Evolutionary conservation across 2,888 invertebrate genomes (phyloP).

Genomic region (Chydorus sphaericus): DNA sequence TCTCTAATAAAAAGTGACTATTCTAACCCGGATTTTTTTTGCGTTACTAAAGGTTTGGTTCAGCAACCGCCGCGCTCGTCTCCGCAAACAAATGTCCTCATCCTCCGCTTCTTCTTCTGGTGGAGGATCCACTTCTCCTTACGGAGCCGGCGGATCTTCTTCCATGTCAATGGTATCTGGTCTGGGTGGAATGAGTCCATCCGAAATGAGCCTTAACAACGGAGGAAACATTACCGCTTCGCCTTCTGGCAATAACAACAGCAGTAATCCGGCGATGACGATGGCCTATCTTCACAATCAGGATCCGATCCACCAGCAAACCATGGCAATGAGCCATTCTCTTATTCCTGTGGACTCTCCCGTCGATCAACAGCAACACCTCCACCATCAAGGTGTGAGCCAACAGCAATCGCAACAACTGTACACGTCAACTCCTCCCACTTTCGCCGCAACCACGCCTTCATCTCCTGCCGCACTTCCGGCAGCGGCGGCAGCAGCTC

Average conservation of each 20-base stretch:
- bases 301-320: neutral
- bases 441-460: neutral
- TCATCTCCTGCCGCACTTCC: neutral
- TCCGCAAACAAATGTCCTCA: conserved; percentile 59
- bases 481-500: neutral
- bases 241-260: neutral
- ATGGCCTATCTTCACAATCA: neutral
- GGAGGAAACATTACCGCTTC: neutral
- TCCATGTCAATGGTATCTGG: neutral
- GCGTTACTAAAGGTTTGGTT: conserved; percentile 59
- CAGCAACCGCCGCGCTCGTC: conserved; percentile 83
- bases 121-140: neutral
- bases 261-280: neutral
- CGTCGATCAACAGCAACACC: neutral
- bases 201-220: neutral
- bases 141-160: neutral
- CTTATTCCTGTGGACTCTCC: neutral
- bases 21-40: neutral
- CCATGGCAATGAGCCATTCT: neutral
- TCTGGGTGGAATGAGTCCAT: neutral
- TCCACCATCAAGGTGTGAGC: too few species aligned
- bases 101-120: conserved; percentile 1
- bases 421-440: neutral
- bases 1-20: neutral
- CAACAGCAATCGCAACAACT: neutral